A percentile compares a stretch with the other conserved stretches of the same genome.
Conservation (phyloP, 2,888 invertebrate species). For the Sinhomidia bicolor region DNA sequence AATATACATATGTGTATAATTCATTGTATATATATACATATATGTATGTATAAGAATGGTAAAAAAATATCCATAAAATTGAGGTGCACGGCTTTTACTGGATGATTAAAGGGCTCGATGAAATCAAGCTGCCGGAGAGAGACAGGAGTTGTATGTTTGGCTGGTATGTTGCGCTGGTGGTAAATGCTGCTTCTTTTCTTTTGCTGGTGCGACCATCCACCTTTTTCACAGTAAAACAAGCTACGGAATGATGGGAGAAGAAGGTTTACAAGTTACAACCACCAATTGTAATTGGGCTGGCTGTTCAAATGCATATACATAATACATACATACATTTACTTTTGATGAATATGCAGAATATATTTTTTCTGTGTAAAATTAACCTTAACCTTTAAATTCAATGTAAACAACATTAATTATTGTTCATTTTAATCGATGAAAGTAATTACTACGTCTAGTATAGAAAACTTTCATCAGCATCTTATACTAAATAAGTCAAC, state of each 20-base stretch:
- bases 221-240: slow-evolving; percentile 46
- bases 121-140: slow-evolving; percentile 76
- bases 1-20: neutral
- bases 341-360: neutral
- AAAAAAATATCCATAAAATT: neutral
- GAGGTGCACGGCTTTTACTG: slow-evolving; percentile 72
- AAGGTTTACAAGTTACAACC: neutral
- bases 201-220: slow-evolving; percentile 56
- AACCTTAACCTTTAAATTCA: no score
- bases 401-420: no score
- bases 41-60: neutral
- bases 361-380: no score
- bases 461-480: no score
- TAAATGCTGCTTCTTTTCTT: slow-evolving; percentile 37
- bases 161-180: neutral
- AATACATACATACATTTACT: no score
- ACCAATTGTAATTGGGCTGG: no score
- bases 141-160: neutral
- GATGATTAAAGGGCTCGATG: slow-evolving; percentile 79
- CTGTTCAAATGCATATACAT: neutral
- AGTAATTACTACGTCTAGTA: no score
- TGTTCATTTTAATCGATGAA: no score
- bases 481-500: no score
- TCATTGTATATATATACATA: no score
- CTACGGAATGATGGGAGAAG: neutral